A percentile compares a stretch with the other conserved stretches of the same genome.
Conservation (phyloP, 2,888 invertebrate species). For the Nomada ruficornis region DNA sequence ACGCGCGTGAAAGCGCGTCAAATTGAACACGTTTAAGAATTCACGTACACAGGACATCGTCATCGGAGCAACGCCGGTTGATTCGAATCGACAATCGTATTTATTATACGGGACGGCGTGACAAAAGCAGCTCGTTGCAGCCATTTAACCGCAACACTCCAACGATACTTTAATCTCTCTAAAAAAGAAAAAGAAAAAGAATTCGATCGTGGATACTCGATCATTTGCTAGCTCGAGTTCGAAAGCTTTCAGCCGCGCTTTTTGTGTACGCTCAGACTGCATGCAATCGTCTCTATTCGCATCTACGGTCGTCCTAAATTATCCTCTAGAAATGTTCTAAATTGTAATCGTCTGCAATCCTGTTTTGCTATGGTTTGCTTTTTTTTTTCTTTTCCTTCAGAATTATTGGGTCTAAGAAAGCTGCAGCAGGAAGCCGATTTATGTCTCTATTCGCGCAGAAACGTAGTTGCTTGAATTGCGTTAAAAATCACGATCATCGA, state of each 20-base stretch:
- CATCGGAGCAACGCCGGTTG: constrained; percentile 52
- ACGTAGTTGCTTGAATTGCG: background rate
- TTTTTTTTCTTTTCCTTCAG: background rate
- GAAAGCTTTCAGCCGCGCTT: background rate
- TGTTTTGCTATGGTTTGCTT: background rate
- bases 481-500: constrained; percentile 52
- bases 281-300: constrained; percentile 8
- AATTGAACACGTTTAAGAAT: constrained; percentile 51
- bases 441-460: background rate
- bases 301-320: background rate
- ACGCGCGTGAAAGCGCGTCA: constrained; percentile 33
- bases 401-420: background rate
- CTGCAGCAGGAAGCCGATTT: constrained; percentile 1
- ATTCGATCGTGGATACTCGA: background rate
- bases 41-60: constrained; percentile 49
- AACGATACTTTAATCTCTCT: too few relatives aligned
- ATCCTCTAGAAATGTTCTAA: background rate
- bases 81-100: constrained; percentile 59
- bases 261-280: background rate
- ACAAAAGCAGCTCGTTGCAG: constrained; percentile 8
- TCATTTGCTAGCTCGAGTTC: background rate
- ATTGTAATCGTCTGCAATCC: background rate
- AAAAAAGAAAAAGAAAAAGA: background rate
- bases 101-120: constrained; percentile 43
- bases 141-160: background rate